phyloP scores from a whole-genome alignment of 2,113 vertebrate genomes.

The Pterocles orientalis region DNA sequence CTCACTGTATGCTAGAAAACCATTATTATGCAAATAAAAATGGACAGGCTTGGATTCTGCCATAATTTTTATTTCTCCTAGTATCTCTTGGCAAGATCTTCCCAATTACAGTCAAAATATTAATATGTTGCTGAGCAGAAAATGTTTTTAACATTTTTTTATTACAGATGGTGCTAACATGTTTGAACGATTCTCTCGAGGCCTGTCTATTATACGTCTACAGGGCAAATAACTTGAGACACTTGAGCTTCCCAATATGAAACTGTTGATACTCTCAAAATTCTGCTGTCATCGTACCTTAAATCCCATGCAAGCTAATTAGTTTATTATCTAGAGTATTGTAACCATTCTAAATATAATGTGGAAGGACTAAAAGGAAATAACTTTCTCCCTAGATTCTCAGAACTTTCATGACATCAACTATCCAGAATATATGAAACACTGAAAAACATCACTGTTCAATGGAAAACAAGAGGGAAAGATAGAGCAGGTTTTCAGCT shows the following conservation, averaged over 20 bases:
- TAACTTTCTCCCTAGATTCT: not conserved
- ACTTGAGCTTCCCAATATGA: not conserved
- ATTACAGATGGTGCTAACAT: not conserved
- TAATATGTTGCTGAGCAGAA: not conserved
- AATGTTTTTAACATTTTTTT: not conserved
- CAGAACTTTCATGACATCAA: not conserved
- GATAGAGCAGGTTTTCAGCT: not conserved
- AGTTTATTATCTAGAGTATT: not conserved
- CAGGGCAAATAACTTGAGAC: not conserved
- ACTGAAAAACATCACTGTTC: not conserved
- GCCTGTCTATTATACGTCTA: not conserved
- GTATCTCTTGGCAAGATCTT: not conserved
- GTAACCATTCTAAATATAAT: not conserved
- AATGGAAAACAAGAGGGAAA: not conserved
- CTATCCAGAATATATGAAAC: not conserved
- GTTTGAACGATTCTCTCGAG: not conserved
- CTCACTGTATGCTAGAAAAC: not conserved
- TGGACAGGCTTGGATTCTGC: not conserved
- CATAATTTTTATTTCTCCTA: not conserved
- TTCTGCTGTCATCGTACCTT: not conserved
- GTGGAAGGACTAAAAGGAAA: not conserved
- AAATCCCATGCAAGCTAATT: not conserved
- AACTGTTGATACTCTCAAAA: not conserved
- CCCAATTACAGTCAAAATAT: not conserved
- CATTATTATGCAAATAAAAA: not conserved